These are phyloP conservation scores for Caenorhabditis sp. DNA, from an alignment of 2,888 invertebrate genomes.

Conservation along the genomic window DNA sequence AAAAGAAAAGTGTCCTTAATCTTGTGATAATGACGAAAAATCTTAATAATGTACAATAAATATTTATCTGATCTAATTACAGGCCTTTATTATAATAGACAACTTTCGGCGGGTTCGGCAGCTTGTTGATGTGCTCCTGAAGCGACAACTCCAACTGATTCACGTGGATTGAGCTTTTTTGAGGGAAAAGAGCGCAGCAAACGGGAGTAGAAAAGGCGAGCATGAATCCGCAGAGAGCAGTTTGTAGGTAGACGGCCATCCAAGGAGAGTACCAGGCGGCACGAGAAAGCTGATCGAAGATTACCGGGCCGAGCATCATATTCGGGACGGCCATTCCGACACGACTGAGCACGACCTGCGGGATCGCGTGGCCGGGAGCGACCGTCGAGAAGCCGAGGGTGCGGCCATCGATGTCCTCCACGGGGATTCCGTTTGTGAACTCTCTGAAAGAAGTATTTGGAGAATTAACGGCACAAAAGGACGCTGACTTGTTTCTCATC, in stretches of 20 bases:
- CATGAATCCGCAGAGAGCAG: slow-evolving; percentile 79
- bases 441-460: too few species aligned
- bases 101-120: slow-evolving; percentile 82
- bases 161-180: slow-evolving; percentile 83
- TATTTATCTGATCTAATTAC: slow-evolving; percentile 13
- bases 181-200: slow-evolving; percentile 94
- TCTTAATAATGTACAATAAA: slow-evolving; percentile 54
- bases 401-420: slow-evolving; percentile 58
- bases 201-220: slow-evolving; percentile 94
- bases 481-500: slow-evolving; percentile 85
- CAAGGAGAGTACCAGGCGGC: slow-evolving; percentile 48
- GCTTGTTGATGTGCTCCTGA: slow-evolving; percentile 83
- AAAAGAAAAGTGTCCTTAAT: slow-evolving; percentile 34
- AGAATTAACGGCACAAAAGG: background rate
- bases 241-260: slow-evolving; percentile 66
- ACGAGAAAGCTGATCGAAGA: slow-evolving; percentile 41
- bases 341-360: slow-evolving; percentile 89
- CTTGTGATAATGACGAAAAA: slow-evolving; percentile 40
- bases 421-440: slow-evolving; percentile 61
- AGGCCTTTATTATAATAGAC: slow-evolving; percentile 94
- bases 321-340: slow-evolving; percentile 93
- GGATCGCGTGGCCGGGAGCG: slow-evolving; percentile 85
- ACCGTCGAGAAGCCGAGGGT: slow-evolving; percentile 80
- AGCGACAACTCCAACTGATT: slow-evolving; percentile 85
- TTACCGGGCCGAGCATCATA: slow-evolving; percentile 64